These are phyloP conservation scores for Heliconius hewitsoni DNA, from an alignment of 1,140 invertebrate species.

Conservation along the genomic window DNA sequence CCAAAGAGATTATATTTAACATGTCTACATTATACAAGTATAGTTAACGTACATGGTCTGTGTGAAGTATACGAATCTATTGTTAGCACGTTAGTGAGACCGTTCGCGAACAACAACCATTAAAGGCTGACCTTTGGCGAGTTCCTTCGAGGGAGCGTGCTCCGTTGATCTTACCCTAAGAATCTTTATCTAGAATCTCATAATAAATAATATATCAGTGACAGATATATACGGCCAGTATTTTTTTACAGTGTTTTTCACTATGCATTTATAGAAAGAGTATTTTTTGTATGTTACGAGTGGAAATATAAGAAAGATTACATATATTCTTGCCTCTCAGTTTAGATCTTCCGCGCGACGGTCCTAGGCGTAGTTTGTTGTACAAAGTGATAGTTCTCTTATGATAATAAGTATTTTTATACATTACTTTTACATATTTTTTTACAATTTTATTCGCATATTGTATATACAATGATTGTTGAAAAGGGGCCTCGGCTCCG, in stretches of 20 bases:
- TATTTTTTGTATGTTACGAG: constrained; percentile 38
- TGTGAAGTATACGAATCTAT: constrained; percentile 74
- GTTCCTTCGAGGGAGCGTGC: constrained; percentile 11
- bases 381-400: constrained; percentile 81
- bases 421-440: constrained; percentile 79
- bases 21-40: constrained; percentile 34
- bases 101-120: constrained; percentile 32
- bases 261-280: constrained; percentile 41
- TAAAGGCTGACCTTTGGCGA: constrained; percentile 35
- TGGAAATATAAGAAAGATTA: constrained; percentile 21
- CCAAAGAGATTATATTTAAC: constrained; percentile 61
- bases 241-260: constrained; percentile 48
- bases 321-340: constrained; percentile 44
- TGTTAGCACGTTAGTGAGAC: constrained; percentile 34
- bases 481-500: constrained; percentile 48
- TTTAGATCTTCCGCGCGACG: constrained; percentile 68
- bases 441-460: constrained; percentile 76
- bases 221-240: constrained; percentile 45
- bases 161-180: constrained; percentile 10
- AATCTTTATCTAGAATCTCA: constrained; percentile 24
- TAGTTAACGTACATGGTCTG: constrained; percentile 48
- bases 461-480: constrained; percentile 73
- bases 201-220: constrained; percentile 37
- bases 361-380: constrained; percentile 68
- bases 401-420: constrained; percentile 80